Evolutionary conservation across 2,797 vertebrate species (phyloP), one percentile per base, ranked within the genome.

Genomic region (Hozukius guyotensis): DNA sequence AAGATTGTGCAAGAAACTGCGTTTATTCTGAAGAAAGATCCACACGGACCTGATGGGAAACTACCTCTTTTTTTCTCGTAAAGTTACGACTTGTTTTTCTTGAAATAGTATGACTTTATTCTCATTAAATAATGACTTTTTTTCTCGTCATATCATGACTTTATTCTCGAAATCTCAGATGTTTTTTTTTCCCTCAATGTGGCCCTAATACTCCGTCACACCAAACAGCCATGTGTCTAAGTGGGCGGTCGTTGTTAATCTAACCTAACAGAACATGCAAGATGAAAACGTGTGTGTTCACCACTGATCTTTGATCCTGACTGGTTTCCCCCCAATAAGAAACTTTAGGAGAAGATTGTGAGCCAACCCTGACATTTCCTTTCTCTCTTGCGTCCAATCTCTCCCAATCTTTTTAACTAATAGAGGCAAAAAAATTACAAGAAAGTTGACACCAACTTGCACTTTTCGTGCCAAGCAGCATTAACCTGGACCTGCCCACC

Each of bases 381-480:
- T 52, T 62, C 56, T 57, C 12, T 71, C 27, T 25, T 25, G 8
- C 22, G 38, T 12, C 8, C 38, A 27, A 13, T 27, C 10, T 18
- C 52, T 55, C 8, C 8, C 49, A 27, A 20, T 63, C 12, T 27
- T 57, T 77, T 16, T 14, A 25, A 22, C 11, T 12, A 69, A 32
- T 25, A 60, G 34, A 49, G 24, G 24, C 25, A 71, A 46, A 46
- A 52, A 55, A 72, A 56, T 29, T 2, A 53, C 5, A 31, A 31
- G 20, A 34, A 11, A 6, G 36, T 53, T 60, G 10, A 69, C 74
- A 84, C 49, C 36, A 61, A 73, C 70, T 52, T 62, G 31, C 65
- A 24, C 65, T 87, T 84, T 84, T 65, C 55, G 67, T 85, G 75
- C 77, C 67, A 80, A 32, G 71, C 53, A 75, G 69, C 55, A 36